Evolutionary conservation across 2,888 invertebrate genomes (phyloP), one percentile per base, ranked within the genome.

Genomic region (Portevinia maculata): DNA sequence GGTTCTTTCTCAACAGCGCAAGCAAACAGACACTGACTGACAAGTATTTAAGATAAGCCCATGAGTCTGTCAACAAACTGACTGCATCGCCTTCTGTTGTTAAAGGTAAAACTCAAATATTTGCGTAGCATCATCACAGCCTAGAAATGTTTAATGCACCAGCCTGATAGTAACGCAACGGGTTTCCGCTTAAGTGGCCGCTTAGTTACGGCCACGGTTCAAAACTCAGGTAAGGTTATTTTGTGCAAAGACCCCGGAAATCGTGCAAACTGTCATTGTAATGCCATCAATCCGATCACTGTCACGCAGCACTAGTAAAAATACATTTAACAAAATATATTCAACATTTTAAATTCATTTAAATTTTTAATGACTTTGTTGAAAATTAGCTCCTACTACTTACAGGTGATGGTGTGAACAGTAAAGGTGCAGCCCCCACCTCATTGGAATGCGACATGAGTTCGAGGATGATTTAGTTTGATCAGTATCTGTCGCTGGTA

Each of bases 221-320:
- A 81, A 71, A 76, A 70, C 70, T 70, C 81, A 70, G 60, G 32
- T 76, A 52, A 81, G 81, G 81, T 65, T 60, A 41, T 39, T 55
- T 60, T 76, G 2, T 53, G 39, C 52, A 52, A 39, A 75, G 69
- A 75, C 69, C 59, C 75, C 75, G 81, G 76, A 81, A 81, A 34
- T 41, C 8, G 44, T 30, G 19, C 15, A 52, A 41, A 13, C 44
- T 34, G 21, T 11, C 13, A 41, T 15, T 13, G 13, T 41, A 44
- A 19, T 44, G 11, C 3, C 11, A 4, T 17, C 17, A 15, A 44
- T 17, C 11, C 6, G n/a, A 6, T 7, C 1, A 21, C 24, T 48
- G 28, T 15, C 41, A n/a, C 28, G 24, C 28, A n/a, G n/a, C 11
- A 7, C 17, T 15, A 21, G n/a, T 11, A 15, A 13, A 7, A 28